Conservation (phyloP, 2,888 invertebrate species). For the Idaea aversata region DNA sequence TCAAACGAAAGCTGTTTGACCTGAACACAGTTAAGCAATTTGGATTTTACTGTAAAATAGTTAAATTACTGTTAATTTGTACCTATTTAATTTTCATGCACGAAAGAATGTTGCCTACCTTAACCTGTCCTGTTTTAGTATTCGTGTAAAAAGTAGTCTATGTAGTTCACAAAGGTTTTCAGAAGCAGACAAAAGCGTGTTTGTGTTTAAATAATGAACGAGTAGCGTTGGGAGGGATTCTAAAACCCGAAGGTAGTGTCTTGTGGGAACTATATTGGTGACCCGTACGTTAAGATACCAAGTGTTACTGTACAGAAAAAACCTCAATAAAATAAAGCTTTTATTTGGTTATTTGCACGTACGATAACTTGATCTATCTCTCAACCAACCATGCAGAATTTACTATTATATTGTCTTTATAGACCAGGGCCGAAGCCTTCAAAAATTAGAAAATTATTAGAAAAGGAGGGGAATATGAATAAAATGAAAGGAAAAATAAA, state of each 20-base stretch:
- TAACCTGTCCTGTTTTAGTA: neutral
- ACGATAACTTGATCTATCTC: conserved; percentile 7
- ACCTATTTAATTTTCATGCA: no score
- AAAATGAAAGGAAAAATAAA: no score
- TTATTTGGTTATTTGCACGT: conserved; percentile 21
- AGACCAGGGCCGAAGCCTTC: no score
- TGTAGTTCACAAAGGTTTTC: conserved; percentile 34
- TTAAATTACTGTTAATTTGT: no score
- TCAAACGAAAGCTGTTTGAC: no score
- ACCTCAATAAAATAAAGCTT: conserved; percentile 24
- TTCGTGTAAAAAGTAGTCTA: conserved; percentile 12
- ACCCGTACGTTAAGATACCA: no score
- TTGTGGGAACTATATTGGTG: conserved; percentile 18
- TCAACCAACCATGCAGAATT: no score
- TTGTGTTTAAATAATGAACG: conserved; percentile 47
- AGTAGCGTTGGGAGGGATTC: conserved; percentile 11
- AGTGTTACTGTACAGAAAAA: neutral
- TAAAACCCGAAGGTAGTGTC: conserved; percentile 8
- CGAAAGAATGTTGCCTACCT: neutral
- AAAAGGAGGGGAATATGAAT: no score
- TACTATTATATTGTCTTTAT: no score
- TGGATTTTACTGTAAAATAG: no score
- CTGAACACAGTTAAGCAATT: no score
- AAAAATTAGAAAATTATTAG: no score
- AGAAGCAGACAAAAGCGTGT: conserved; percentile 32